A percentile compares a stretch with the other conserved stretches of the same genome.
Conservation (phyloP, 2,888 invertebrate species). For the Pollenia labialis region DNA sequence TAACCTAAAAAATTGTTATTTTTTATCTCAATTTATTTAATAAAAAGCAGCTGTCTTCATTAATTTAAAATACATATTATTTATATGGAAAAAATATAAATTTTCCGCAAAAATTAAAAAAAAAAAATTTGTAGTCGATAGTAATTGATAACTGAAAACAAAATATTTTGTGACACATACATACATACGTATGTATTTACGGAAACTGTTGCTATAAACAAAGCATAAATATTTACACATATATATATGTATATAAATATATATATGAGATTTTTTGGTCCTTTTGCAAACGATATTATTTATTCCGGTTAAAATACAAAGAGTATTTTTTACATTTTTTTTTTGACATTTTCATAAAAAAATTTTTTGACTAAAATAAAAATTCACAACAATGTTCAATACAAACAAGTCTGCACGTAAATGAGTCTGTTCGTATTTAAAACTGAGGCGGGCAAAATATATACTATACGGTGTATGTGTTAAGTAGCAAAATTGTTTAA, state of each 20-base stretch:
- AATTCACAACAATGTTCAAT: slow-evolving; percentile 43
- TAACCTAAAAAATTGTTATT: slow-evolving; percentile 28
- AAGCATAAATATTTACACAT: slow-evolving; percentile 11
- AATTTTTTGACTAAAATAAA: slow-evolving; percentile 51
- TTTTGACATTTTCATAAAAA: slow-evolving; percentile 22
- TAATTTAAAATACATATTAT: slow-evolving; percentile 62
- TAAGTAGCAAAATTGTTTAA: no score
- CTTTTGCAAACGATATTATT: slow-evolving; percentile 43
- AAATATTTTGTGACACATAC: slow-evolving; percentile 64
- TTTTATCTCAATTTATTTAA: slow-evolving; percentile 48
- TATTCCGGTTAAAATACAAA: slow-evolving; percentile 58
- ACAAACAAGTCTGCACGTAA: slow-evolving; percentile 13
- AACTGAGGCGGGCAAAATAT: no score
- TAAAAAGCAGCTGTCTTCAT: slow-evolving; percentile 69
- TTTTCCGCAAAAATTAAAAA: background rate
- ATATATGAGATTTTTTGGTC: slow-evolving; percentile 5
- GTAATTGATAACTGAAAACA: slow-evolving; percentile 72
- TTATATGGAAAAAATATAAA: slow-evolving; percentile 21
- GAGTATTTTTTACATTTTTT: slow-evolving; percentile 29
- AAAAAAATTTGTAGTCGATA: slow-evolving; percentile 34
- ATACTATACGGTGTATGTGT: no score
- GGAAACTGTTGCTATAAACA: slow-evolving; percentile 35
- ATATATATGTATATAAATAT: background rate
- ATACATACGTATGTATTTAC: background rate
- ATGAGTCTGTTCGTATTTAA: background rate